Conservation (phyloP, 2,113 vertebrate genomes). For the Myiozetetes cayanensis region DNA sequence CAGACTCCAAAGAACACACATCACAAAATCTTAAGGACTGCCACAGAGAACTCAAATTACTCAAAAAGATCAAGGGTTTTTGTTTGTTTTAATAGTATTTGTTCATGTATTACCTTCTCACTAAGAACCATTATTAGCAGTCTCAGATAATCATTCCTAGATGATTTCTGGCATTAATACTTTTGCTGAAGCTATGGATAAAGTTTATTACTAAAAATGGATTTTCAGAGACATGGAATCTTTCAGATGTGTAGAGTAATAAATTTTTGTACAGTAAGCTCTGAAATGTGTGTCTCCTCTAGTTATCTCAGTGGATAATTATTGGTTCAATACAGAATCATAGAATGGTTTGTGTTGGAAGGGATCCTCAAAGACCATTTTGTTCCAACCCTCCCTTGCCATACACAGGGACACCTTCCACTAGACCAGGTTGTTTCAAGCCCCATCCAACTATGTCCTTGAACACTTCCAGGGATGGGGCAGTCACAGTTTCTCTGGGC, state of each 20-base stretch:
- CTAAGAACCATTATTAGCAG: background rate
- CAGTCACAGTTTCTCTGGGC: background rate
- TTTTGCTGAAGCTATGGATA: background rate
- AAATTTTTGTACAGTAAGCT: background rate
- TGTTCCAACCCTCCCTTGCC: background rate
- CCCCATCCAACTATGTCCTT: background rate
- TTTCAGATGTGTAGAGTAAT: background rate
- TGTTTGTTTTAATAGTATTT: background rate
- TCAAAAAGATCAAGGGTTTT: rapidly evolving
- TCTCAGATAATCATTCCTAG: too few relatives aligned
- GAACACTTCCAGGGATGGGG: background rate
- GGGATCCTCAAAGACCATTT: background rate
- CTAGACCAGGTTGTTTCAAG: background rate
- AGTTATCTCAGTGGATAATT: background rate
- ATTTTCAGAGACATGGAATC: background rate
- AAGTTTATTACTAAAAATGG: background rate
- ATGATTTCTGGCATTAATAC: background rate
- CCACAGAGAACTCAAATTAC: background rate
- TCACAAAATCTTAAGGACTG: background rate
- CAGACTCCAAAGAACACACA: background rate
- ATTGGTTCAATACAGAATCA: background rate
- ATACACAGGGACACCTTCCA: background rate
- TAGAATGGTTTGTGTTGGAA: background rate
- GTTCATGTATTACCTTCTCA: background rate
- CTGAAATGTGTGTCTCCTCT: background rate